Conservation (phyloP, 2,888 invertebrate genomes). For the Drosophila pseudotakahashii region DNA sequence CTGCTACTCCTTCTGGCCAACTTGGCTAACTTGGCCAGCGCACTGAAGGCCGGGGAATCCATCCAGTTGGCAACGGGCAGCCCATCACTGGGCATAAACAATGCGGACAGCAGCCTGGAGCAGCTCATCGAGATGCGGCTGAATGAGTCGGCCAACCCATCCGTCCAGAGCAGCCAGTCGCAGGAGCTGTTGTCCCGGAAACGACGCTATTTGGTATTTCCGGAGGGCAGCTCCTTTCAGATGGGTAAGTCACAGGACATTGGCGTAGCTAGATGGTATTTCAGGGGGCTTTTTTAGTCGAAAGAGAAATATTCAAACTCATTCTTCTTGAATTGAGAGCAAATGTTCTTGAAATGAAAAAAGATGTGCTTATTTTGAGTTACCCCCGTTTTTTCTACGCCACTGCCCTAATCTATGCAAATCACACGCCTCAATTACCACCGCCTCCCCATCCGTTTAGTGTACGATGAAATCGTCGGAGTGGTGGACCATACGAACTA, state of each 20-base stretch:
- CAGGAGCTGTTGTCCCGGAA: conserved; percentile 82
- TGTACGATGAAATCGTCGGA: conserved; percentile 83
- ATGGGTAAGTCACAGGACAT: conserved; percentile 73
- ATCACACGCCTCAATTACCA: conserved; percentile 41
- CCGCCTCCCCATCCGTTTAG: conserved; percentile 50
- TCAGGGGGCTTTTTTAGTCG: not conserved
- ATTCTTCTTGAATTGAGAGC: no score
- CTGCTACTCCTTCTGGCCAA: conserved; percentile 4
- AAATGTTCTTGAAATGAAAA: no score
- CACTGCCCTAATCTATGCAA: conserved; percentile 16
- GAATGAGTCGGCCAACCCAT: conserved; percentile 50
- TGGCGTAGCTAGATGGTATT: not conserved
- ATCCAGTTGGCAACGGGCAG: conserved; percentile 46
- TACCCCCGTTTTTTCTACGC: not conserved
- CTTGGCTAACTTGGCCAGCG: conserved; percentile 26
- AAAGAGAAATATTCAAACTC: no score
- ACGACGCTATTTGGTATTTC: conserved; percentile 85
- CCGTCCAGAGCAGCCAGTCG: conserved; percentile 43
- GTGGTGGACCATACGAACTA: conserved; percentile 84
- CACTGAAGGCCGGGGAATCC: conserved; percentile 39
- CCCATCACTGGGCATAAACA: conserved; percentile 40
- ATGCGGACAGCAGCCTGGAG: conserved; percentile 50
- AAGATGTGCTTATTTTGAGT: no score
- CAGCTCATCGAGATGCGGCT: conserved; percentile 62
- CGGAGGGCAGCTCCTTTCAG: conserved; percentile 85